Evolutionary conservation across 1,140 invertebrate species (phyloP), one percentile per base, ranked within the genome.

Genomic region (Bombus waltoni): DNA sequence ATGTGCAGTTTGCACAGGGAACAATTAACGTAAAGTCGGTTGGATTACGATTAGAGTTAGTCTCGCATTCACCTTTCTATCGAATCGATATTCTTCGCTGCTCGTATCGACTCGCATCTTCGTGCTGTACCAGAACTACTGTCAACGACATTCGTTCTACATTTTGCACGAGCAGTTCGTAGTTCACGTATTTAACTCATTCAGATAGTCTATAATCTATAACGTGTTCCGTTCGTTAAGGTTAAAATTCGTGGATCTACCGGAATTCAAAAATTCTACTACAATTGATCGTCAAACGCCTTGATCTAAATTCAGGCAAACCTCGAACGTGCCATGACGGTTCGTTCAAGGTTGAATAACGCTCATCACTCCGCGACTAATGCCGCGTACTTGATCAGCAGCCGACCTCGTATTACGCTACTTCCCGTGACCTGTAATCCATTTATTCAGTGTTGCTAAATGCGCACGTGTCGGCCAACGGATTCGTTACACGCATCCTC

Each of bases 311-410:
- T 83, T 84, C 83, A 44, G 77, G 62, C 76, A 68, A n/a, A 81
- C 86, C 85, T 91, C 83, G 83, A 89, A 87, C 89, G 47, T 81
- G 42, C 81, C 79, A 75, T 44, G 65, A 77, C 73, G 86, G 83
- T 59, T 75, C 91, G 90, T 91, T 91, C 89, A 88, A 88, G 83
- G 88, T 90, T 66, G 90, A 88, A 88, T 91, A 91, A 89, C 86
- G 59, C 86, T 91, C 89, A 91, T 91, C 90, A 89, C 83, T 74
- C 66, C 71, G 47, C 90, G 68, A 88, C 85, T 89, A 88, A 91
- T 87, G 77, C 86, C 87, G 72, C 86, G 81, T 82, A 86, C 80
- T 88, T 83, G 88, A 91, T 91, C 91, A 91, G 83, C 81, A 44
- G n/a, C 59, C 40, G 59, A 57, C 62, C 77, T 38, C 85, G 68